phyloP scores from a whole-genome alignment of 2,888 invertebrate species.

The Drosophila silvestris region DNA sequence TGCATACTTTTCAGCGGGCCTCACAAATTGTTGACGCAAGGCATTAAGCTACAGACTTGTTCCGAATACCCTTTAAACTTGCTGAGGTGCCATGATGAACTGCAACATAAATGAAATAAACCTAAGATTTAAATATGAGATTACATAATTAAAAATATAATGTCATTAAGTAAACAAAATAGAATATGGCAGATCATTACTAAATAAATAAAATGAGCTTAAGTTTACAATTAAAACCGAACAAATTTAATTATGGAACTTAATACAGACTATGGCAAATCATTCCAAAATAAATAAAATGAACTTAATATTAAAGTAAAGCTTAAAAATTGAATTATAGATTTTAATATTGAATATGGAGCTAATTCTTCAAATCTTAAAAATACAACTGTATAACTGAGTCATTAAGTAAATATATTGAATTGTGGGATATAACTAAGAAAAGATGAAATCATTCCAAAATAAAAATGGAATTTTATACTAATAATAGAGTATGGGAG shows the following conservation, averaged over 20 bases:
- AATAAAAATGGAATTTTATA: not conserved
- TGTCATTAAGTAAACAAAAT: not conserved
- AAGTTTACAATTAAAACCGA: too few species aligned
- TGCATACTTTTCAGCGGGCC: constrained; percentile 62
- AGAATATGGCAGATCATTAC: not conserved
- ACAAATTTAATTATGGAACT: too few species aligned
- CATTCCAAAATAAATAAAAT: not conserved
- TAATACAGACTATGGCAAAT: not conserved
- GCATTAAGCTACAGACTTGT: constrained; percentile 67
- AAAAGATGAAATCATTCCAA: not conserved
- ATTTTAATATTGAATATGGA: not conserved
- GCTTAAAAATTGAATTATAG: not conserved
- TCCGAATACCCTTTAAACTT: constrained; percentile 34
- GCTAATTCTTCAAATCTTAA: not conserved
- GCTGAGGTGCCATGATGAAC: not conserved
- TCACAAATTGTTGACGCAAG: constrained; percentile 81
- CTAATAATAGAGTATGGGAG: not conserved
- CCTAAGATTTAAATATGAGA: not conserved
- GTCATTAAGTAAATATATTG: not conserved
- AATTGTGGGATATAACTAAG: not conserved
- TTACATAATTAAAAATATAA: not conserved
- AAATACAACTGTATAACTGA: not conserved
- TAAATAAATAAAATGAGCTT: not conserved
- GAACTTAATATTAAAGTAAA: not conserved
- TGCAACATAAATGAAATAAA: not conserved